Evolutionary conservation across 2,113 vertebrate genomes (phyloP).

Genomic region (Narcine bancroftii): DNA sequence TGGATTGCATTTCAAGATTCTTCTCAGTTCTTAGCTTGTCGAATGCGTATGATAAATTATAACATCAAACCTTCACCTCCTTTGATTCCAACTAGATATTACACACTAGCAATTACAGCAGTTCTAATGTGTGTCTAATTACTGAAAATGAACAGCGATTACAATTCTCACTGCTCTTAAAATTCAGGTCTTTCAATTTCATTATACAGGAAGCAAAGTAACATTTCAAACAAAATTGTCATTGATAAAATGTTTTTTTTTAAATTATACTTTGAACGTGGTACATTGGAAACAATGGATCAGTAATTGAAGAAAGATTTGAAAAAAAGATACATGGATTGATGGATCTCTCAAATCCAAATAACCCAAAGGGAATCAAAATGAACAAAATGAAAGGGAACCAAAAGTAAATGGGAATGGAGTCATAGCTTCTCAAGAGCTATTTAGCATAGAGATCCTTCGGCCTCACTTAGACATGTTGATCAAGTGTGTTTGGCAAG

Average conservation of each 20-base stretch:
- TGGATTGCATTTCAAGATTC: neutral
- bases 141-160: constrained; percentile 23
- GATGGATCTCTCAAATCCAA: neutral
- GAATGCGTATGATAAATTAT: constrained; percentile 16
- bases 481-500: too few species aligned
- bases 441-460: too few species aligned
- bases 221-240: neutral
- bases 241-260: neutral
- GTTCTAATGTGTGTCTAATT: constrained; percentile 30
- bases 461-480: too few species aligned
- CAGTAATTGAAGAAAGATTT: neutral
- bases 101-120: constrained; percentile 13
- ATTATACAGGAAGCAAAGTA: neutral
- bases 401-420: too few species aligned
- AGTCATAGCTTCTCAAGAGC: too few species aligned
- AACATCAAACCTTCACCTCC: neutral
- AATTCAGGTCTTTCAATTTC: constrained; percentile 21
- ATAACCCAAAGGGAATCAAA: neutral
- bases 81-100: neutral
- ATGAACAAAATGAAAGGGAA: neutral
- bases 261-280: neutral
- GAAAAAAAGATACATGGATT: neutral
- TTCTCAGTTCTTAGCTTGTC: constrained; percentile 23
- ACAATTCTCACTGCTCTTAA: neutral
- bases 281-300: neutral